Conservation (phyloP, 2,113 vertebrate species). For the Muscicapa adusta region DNA sequence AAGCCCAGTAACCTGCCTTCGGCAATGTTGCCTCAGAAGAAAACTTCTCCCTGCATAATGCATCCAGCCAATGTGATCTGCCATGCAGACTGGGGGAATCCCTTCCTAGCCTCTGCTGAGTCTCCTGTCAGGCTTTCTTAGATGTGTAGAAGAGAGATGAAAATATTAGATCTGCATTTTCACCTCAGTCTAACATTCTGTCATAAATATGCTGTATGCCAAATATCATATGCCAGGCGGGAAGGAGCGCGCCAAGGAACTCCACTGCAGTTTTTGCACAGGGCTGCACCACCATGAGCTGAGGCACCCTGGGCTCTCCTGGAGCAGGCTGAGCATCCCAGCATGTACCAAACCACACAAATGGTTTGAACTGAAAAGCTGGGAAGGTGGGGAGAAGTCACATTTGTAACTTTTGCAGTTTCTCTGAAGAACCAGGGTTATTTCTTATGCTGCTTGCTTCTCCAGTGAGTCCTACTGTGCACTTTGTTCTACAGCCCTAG, state of each 20-base stretch:
- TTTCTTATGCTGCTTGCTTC: background rate
- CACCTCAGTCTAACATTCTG: slow-evolving; percentile 47
- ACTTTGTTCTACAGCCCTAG: background rate
- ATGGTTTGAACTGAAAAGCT: background rate
- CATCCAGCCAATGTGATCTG: background rate
- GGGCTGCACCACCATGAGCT: background rate
- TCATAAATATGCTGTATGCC: slow-evolving; percentile 34
- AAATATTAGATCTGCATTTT: slow-evolving; percentile 31
- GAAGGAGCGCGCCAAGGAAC: background rate
- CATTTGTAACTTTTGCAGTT: background rate
- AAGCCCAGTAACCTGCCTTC: slow-evolving; percentile 62
- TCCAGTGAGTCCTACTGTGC: background rate
- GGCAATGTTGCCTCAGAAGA: slow-evolving; percentile 56
- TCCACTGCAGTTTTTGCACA: background rate
- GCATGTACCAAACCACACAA: background rate
- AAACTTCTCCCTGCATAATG: slow-evolving; percentile 23
- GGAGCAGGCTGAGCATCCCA: background rate
- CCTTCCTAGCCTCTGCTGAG: slow-evolving; percentile 7
- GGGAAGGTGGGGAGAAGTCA: background rate
- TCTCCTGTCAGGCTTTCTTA: slow-evolving; percentile 34
- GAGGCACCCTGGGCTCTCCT: background rate
- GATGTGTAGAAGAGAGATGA: slow-evolving; percentile 8
- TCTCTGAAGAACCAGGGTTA: background rate
- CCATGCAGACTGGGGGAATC: background rate
- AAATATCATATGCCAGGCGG: slow-evolving; percentile 28